Evolutionary conservation across 53 echinoderm and acorn worm genomes (phyloP).

Genomic region (Arbacia lixula): DNA sequence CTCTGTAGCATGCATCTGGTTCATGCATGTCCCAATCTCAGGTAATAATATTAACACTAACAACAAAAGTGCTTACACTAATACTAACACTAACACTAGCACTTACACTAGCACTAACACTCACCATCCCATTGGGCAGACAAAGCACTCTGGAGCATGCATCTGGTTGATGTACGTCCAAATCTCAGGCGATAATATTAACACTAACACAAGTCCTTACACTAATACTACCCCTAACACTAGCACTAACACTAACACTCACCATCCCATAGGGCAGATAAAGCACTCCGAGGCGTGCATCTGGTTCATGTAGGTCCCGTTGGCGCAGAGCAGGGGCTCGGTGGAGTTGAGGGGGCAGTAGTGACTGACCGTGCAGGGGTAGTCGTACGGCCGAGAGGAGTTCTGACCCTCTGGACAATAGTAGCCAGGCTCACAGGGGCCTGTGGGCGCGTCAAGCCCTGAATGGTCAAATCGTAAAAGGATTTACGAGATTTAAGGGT

Average conservation of each 20-base stretch:
- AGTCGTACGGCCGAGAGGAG: slow-evolving; percentile 84
- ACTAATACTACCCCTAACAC: too few relatives aligned
- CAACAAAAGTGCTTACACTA: too few relatives aligned
- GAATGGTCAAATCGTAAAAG: too few relatives aligned
- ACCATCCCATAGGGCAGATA: slow-evolving; percentile 92
- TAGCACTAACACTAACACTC: slow-evolving; percentile 12
- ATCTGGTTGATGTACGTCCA: slow-evolving; percentile 99
- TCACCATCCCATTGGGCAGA: slow-evolving; percentile 94
- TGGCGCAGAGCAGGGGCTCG: slow-evolving; percentile 87
- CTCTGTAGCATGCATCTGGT: slow-evolving; percentile 80
- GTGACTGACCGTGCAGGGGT: slow-evolving; percentile 87
- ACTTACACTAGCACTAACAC: background rate
- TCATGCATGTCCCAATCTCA: slow-evolving; percentile 92
- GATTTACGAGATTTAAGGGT: too few relatives aligned
- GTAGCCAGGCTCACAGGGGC: slow-evolving; percentile 87
- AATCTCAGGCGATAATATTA: slow-evolving; percentile 80
- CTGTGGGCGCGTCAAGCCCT: slow-evolving; percentile 86
- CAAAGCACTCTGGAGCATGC: slow-evolving; percentile 82
- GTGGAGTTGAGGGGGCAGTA: slow-evolving; percentile 96
- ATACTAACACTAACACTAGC: too few relatives aligned
- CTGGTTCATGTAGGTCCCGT: slow-evolving; percentile 99
- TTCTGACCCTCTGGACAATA: slow-evolving; percentile 94
- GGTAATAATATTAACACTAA: too few relatives aligned
- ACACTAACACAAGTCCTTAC: too few relatives aligned
- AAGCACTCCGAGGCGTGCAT: slow-evolving; percentile 88